A percentile compares a stretch with the other conserved stretches of the same genome.
These are phyloP conservation scores for Drosophila sordidula DNA, from an alignment of 2,888 invertebrate species.

Conservation along the genomic window DNA sequence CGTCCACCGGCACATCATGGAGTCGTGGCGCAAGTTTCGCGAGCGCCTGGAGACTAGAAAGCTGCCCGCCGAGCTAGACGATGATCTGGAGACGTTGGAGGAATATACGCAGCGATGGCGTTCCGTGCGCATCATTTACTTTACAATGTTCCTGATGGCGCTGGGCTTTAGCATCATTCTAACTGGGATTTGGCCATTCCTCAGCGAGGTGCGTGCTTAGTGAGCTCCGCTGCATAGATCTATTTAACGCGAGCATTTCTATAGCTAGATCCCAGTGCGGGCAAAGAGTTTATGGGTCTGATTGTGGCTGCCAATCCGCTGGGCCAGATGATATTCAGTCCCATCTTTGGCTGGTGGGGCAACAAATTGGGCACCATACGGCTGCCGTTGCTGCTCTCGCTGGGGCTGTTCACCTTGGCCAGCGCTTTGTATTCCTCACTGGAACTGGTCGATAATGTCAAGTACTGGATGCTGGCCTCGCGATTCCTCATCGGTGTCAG, in stretches of 20 bases:
- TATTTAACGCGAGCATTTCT: constrained; percentile 5
- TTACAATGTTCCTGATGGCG: constrained; percentile 95
- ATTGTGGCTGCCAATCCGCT: constrained; percentile 94
- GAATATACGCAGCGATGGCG: constrained; percentile 91
- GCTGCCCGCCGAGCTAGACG: constrained; percentile 82
- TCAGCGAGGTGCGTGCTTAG: constrained; percentile 89
- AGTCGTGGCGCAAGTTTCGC: constrained; percentile 56
- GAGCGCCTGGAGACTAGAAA: constrained; percentile 61
- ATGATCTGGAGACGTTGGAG: constrained; percentile 88
- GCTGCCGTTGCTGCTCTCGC: constrained; percentile 89
- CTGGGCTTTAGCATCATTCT: constrained; percentile 94
- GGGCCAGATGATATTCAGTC: constrained; percentile 94
- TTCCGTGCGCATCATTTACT: constrained; percentile 93
- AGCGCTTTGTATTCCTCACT: constrained; percentile 91
- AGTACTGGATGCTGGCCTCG: constrained; percentile 91
- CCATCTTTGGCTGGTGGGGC: constrained; percentile 93
- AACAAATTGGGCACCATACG: constrained; percentile 91
- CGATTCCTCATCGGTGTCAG: constrained; percentile 93
- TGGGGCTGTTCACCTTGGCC: constrained; percentile 90
- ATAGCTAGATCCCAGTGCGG: constrained; percentile 91
- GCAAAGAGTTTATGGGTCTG: constrained; percentile 93
- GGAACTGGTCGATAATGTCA: constrained; percentile 88
- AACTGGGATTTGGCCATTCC: constrained; percentile 95
- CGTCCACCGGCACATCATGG: constrained; percentile 60
- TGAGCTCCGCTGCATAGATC: not conserved